Evolutionary conservation across 2,797 vertebrate species (phyloP).

Genomic region (Dendrocincla tyrannina): DNA sequence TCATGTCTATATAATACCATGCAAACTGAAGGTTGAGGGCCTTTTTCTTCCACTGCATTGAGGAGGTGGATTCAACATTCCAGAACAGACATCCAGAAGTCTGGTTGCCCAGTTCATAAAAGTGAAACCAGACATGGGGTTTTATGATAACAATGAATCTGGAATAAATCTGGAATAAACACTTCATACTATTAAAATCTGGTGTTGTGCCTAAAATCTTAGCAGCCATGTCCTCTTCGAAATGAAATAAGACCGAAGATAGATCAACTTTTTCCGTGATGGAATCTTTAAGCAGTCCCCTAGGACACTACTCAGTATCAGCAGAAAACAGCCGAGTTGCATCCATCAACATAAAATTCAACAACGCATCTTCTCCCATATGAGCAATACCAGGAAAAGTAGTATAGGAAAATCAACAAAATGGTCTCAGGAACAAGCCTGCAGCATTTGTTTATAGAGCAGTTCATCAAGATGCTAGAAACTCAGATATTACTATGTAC

Average conservation of each 20-base stretch:
- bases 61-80: not conserved
- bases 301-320: not conserved
- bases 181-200: not conserved
- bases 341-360: not conserved
- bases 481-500: conserved; percentile 41
- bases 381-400: not conserved
- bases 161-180: conserved; percentile 2
- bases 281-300: not conserved
- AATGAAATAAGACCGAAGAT: not conserved
- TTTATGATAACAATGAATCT: not conserved
- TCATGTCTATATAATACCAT: not conserved
- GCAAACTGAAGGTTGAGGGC: not conserved
- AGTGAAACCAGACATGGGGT: not conserved
- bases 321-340: not conserved
- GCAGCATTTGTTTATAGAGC: not conserved
- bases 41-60: not conserved
- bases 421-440: not conserved
- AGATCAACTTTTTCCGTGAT: not conserved
- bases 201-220: not conserved
- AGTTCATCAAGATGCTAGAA: not conserved
- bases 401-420: not conserved
- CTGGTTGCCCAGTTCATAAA: not conserved
- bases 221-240: not conserved
- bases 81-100: not conserved
- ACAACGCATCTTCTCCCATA: not conserved